A percentile compares a stretch with the other conserved stretches of the same genome.
Conservation (phyloP, 2,113 vertebrate genomes). For the Pygoscelis antarcticus region DNA sequence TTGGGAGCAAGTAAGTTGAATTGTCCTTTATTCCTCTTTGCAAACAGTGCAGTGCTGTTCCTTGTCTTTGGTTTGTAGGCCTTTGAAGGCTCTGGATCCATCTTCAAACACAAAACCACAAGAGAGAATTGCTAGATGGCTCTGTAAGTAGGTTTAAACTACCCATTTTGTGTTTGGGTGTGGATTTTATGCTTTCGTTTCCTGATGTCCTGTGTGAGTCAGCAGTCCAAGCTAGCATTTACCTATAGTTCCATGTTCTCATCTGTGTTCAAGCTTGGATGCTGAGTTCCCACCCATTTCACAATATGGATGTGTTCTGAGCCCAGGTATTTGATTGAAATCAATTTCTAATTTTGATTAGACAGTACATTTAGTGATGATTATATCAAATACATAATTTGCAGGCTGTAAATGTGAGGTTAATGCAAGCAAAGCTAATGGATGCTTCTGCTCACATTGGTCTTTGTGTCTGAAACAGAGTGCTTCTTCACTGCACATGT, state of each 20-base stretch:
- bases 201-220: background rate
- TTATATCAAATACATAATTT: background rate
- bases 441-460: background rate
- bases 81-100: background rate
- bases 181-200: background rate
- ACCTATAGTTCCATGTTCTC: background rate
- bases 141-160: background rate
- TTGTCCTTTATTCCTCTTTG: background rate
- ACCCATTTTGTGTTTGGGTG: background rate
- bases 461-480: background rate
- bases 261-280: background rate
- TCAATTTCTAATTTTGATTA: background rate
- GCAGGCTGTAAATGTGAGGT: background rate
- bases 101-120: background rate
- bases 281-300: background rate
- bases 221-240: background rate
- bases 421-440: background rate
- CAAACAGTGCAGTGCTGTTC: background rate
- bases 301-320: background rate
- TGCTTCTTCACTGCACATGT: too few relatives aligned
- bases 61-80: background rate
- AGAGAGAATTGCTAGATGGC: background rate
- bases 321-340: background rate
- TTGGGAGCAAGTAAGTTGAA: slow-evolving; percentile 88
- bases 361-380: background rate